Evolutionary conservation across 2,113 vertebrate species (phyloP).

Genomic region (Xenopus laevis): DNA sequence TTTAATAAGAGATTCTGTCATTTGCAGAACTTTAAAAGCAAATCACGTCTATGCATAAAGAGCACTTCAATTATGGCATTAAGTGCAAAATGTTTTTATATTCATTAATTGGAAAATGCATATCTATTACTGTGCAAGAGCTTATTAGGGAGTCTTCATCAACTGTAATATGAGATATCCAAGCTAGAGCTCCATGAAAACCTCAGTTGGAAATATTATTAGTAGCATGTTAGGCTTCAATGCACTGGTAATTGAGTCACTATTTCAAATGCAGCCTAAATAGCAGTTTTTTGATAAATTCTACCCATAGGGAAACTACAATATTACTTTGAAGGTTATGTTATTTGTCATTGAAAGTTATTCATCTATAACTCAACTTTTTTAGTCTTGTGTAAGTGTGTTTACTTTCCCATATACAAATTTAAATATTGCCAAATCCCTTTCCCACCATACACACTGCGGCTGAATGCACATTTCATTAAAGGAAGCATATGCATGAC

Average conservation of each 20-base stretch:
- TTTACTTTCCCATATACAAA: too few relatives aligned
- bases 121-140: neutral
- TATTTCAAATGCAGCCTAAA: neutral
- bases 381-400: too few relatives aligned
- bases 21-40: neutral
- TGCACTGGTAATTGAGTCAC: neutral
- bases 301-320: neutral
- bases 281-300: neutral
- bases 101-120: neutral
- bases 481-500: too few relatives aligned
- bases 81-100: neutral
- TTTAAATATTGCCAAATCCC: too few relatives aligned
- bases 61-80: neutral
- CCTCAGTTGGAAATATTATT: neutral
- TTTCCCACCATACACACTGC: too few relatives aligned
- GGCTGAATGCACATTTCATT: too few relatives aligned
- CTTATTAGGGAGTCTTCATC: neutral
- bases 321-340: neutral
- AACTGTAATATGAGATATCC: neutral
- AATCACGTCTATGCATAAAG: neutral
- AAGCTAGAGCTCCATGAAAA: neutral
- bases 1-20: too few relatives aligned
- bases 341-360: too few relatives aligned
- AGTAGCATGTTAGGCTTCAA: neutral
- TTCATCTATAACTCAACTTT: too few relatives aligned